Conservation (phyloP, 2,888 invertebrate genomes). For the Leucophenga maculata region DNA sequence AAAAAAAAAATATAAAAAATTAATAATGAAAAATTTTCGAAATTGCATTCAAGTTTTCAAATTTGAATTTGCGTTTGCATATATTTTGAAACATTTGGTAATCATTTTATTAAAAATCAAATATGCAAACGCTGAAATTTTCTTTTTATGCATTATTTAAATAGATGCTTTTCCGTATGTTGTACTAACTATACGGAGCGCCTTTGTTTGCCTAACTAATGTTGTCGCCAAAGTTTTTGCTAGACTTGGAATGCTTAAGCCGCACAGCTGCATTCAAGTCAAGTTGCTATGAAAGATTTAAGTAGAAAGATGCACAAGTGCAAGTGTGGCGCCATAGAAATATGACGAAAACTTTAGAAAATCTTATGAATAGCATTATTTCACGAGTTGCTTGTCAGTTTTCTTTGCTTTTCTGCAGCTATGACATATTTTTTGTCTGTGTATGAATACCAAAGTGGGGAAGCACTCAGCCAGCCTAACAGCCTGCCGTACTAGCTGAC, state of each 20-base stretch:
- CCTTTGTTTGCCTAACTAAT: conserved; percentile 25
- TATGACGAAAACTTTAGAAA: conserved; percentile 34
- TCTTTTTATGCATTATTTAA: conserved; percentile 16
- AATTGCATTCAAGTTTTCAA: no score
- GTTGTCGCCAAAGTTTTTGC: conserved; percentile 24
- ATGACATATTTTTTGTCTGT: not conserved
- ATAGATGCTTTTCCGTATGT: not conserved
- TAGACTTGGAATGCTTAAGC: not conserved
- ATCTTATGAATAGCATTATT: conserved; percentile 64
- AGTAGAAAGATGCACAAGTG: conserved; percentile 8
- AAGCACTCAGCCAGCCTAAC: no score
- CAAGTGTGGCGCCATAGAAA: conserved; percentile 10
- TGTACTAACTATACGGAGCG: not conserved
- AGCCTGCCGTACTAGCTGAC: no score
- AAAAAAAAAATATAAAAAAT: conserved; percentile 4
- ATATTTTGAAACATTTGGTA: no score
- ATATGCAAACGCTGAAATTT: conserved; percentile 10
- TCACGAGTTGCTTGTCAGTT: not conserved
- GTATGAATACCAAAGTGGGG: no score
- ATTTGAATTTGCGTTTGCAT: conserved; percentile 7
- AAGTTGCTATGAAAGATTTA: not conserved
- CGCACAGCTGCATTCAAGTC: not conserved
- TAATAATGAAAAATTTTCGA: no score
- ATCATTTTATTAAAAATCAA: conserved; percentile 2
- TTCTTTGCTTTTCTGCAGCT: not conserved